A percentile compares a stretch with the other conserved stretches of the same genome.
Evolutionary conservation across 2,888 invertebrate species (phyloP).

Genomic region (Baronia brevicornis): DNA sequence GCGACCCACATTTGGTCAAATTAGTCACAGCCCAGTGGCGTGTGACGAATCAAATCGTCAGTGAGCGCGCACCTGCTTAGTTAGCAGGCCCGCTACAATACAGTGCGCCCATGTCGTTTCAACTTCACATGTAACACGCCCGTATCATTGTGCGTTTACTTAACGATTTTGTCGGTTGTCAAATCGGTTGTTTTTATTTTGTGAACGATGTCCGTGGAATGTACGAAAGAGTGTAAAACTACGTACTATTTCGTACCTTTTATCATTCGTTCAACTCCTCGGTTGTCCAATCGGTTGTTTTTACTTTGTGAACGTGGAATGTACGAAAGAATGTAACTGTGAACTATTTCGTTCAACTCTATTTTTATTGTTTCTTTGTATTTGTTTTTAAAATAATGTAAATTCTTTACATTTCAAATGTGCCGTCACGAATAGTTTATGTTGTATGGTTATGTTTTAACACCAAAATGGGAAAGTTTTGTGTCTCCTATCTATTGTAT

Average conservation of each 20-base stretch:
- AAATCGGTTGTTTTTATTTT: slow-evolving; percentile 21
- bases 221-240: slow-evolving; percentile 4
- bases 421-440: too few relatives aligned
- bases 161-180: slow-evolving; percentile 44
- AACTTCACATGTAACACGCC: slow-evolving; percentile 29
- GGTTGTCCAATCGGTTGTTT: too few relatives aligned
- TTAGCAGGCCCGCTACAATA: slow-evolving; percentile 6
- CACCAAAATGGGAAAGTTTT: too few relatives aligned
- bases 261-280: too few relatives aligned
- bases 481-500: too few relatives aligned
- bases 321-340: too few relatives aligned
- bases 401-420: too few relatives aligned
- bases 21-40: slow-evolving; percentile 36
- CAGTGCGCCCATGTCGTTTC: slow-evolving; percentile 9
- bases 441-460: too few relatives aligned
- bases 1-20: slow-evolving; percentile 26
- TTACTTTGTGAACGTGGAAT: too few relatives aligned
- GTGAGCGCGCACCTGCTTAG: slow-evolving; percentile 53
- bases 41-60: slow-evolving; percentile 37
- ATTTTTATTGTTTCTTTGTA: too few relatives aligned
- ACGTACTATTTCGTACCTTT: neutral
- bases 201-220: slow-evolving; percentile 15
- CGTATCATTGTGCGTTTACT: slow-evolving; percentile 36
- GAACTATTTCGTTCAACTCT: too few relatives aligned
- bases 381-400: too few relatives aligned